Evolutionary conservation across 2,797 vertebrate genomes (phyloP), one percentile per base, ranked within the genome.

Genomic region (Sylvia borin): DNA sequence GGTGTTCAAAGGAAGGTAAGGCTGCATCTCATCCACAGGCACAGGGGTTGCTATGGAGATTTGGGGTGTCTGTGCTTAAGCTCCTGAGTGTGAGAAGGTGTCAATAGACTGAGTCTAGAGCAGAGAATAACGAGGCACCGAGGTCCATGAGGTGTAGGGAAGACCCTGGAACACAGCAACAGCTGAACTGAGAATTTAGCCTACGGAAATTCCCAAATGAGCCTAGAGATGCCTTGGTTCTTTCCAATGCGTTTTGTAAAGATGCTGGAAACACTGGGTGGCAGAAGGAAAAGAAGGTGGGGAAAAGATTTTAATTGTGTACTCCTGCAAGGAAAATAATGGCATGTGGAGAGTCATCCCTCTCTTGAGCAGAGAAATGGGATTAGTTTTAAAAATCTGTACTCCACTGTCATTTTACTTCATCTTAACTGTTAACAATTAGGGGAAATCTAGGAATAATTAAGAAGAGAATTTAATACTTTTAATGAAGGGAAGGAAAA

Each of bases 21-120:
- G 65, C 93, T 78, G 96, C 83, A 31, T 53, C 92, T 94, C 93
- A 84, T 84, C 84, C 93, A 27, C 94, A 88, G 43, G 92, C 96
- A 78, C 93, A 66, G 93, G 95, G 93, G 97, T 97, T 97, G 95
- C 97, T 96, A 95, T 97, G 97, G 97, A 96, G 96, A 97, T 96
- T 85, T 78, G 85, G 95, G 91, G 75, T 66, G 68, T 48, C 79
- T 91, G 88, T 95, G 78, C 92, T 94, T 72, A 60, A 94, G 93
- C 95, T 97, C 94, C 84, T 76, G 78, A 90, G 94, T 96, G 94
- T 95, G 97, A 96, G 95, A 84, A 93, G 85, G 89, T 96, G 92
- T 94, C 91, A 81, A 24, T 51, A 90, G 94, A 45, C 78, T 51
- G 90, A 78, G 88, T 79, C 51, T 93, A 25, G 92, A 85, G 89